phyloP scores from a whole-genome alignment of 2,888 invertebrate genomes.

The Slavum lentiscoides region DNA sequence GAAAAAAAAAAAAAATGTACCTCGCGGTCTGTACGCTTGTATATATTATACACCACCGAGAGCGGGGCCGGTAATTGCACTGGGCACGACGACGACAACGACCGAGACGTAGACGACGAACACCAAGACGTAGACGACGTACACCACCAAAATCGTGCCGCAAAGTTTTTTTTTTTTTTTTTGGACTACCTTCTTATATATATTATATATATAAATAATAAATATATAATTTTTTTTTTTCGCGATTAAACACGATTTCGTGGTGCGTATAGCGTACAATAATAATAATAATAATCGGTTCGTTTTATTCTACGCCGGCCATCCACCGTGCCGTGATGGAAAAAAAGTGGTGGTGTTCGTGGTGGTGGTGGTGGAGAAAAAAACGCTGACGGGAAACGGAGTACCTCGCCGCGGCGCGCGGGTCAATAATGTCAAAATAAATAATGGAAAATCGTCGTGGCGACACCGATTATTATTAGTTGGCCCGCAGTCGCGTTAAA shows the following conservation, averaged over 20 bases:
- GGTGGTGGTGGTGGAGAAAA: too few relatives aligned
- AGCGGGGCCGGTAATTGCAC: constrained; percentile 32
- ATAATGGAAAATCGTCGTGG: constrained; percentile 37
- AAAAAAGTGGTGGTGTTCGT: too few relatives aligned
- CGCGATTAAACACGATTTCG: background rate
- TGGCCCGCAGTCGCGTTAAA: background rate
- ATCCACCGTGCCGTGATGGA: too few relatives aligned
- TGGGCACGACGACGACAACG: constrained; percentile 27
- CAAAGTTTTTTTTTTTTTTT: background rate
- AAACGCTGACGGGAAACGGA: too few relatives aligned
- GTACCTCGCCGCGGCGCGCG: background rate
- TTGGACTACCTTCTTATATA: background rate
- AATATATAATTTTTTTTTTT: background rate
- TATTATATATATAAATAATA: background rate
- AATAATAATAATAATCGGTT: background rate
- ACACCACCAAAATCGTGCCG: constrained; percentile 16
- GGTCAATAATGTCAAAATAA: constrained; percentile 45
- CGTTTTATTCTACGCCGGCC: too few relatives aligned
- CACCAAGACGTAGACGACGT: background rate
- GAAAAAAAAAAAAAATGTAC: constrained; percentile 19
- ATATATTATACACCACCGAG: too few relatives aligned
- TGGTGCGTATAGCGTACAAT: background rate
- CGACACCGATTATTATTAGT: too few relatives aligned
- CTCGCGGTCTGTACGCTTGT: constrained; percentile 32
- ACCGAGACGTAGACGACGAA: background rate